Evolutionary conservation across 2,113 vertebrate species (phyloP), one percentile per base, ranked within the genome.

Genomic region (Sinocyclocheilus rhinocerous): DNA sequence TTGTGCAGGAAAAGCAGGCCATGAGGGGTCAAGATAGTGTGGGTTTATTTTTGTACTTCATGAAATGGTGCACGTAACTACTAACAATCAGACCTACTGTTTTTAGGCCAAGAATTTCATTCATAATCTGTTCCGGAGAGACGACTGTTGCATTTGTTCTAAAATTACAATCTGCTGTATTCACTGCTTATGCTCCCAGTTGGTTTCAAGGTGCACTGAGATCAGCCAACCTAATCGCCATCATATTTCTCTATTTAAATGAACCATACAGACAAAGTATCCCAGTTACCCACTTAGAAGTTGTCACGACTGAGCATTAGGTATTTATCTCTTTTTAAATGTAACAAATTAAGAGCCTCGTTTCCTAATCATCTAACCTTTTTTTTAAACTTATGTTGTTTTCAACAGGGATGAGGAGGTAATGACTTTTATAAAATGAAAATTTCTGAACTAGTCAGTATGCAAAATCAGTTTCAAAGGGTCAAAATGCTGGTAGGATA

Each of bases 221-320:
- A 67, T 67, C 61, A 67, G 42, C n/a, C 39, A 50, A 29, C 39
- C 61, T 81, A 67, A 67, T 67, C 11, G 16, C 24, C 59, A 67
- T 29, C 61, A 81, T 67, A 50, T 81, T 61, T 81, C 78, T 45
- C 36, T 16, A 48, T 67, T 45, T 45, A 81, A 81, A 81, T 50
- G 42, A 81, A 61, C 22, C 50, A 12, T 80, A 61, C 33, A 50
- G 61, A 45, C 12, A 33, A 24, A 65, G 13, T 42, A 42, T 45
- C 57, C 36, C 39, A 45, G 78, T 18, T 16, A 63, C 20, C 57
- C 22, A 24, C 29, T 8, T 80, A 39, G 33, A 61, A 39, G 33
- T 15, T 69, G 6, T 26, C 36, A 8, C 0, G 6, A 8, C 45
- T 76, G 15, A 36, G 29, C 33, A 39, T 63, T 18, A 61, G 12